A percentile compares a stretch with the other conserved stretches of the same genome.
Conservation (phyloP, 23 tunicate genomes). For the Styela clava region DNA sequence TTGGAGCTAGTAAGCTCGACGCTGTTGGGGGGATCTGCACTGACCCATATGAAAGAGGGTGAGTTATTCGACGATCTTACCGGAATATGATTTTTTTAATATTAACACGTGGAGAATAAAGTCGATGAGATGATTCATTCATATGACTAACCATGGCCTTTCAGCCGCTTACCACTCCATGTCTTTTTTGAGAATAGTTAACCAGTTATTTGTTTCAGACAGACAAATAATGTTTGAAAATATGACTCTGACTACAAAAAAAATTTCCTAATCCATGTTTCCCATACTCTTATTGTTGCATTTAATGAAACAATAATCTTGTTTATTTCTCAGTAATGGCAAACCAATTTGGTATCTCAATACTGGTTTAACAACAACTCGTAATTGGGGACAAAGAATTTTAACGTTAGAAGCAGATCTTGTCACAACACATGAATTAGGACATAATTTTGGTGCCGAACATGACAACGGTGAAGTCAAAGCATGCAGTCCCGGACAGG, state of each 20-base stretch:
- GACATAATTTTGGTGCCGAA: conserved; percentile 98
- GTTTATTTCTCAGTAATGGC: conserved; percentile 2
- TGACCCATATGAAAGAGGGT: conserved; percentile 26
- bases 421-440: conserved; percentile 98
- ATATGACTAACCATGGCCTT: too few species aligned
- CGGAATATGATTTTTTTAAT: neutral
- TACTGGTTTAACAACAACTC: conserved; percentile 93
- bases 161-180: too few species aligned
- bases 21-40: conserved; percentile 70
- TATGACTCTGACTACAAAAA: too few species aligned
- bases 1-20: conserved; percentile 38
- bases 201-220: too few species aligned
- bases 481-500: conserved; percentile 89
- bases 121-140: too few species aligned
- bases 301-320: too few species aligned
- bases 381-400: conserved; percentile 85
- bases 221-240: too few species aligned
- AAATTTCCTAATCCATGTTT: too few species aligned
- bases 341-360: conserved; percentile 48
- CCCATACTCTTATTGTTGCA: too few species aligned
- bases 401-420: conserved; percentile 92
- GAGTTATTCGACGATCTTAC: neutral
- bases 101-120: too few species aligned
- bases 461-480: conserved; percentile 64
- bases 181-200: too few species aligned